A percentile compares a stretch with the other conserved stretches of the same genome.
Evolutionary conservation across 2,113 vertebrate genomes (phyloP).

Genomic region (Hippoglossus stenolepis): DNA sequence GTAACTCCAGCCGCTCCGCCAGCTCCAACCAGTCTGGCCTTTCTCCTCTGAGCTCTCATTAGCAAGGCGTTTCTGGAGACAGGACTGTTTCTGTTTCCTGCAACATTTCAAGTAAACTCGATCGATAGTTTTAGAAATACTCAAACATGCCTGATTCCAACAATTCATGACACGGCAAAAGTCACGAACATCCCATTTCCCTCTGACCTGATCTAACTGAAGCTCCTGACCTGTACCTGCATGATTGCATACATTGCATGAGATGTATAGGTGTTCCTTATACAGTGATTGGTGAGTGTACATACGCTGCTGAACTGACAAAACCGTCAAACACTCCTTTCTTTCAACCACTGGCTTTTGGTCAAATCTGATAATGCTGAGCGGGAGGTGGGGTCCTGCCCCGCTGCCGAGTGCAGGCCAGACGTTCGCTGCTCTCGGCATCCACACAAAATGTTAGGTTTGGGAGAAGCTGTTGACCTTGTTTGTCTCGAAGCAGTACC

Average conservation of each 20-base stretch:
- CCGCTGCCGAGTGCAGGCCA: constrained; percentile 36
- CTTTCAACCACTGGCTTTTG: constrained; percentile 17
- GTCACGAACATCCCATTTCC: no score
- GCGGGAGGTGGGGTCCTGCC: neutral
- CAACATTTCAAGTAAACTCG: no score
- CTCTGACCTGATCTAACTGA: no score
- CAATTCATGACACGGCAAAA: no score
- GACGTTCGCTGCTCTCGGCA: constrained; percentile 28
- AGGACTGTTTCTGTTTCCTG: no score
- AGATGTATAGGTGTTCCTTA: neutral
- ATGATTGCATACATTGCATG: no score
- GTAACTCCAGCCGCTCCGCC: neutral
- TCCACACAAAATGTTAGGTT: constrained; percentile 38
- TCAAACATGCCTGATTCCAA: neutral
- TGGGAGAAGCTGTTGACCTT: constrained; percentile 59
- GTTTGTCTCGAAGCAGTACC: constrained; percentile 50
- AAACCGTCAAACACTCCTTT: constrained; percentile 6
- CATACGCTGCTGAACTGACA: constrained; percentile 22
- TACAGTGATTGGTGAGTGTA: neutral
- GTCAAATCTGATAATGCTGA: constrained; percentile 35
- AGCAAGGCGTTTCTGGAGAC: neutral
- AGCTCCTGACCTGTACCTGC: no score
- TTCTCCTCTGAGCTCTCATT: neutral
- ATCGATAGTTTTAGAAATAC: neutral
- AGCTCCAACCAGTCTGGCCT: no score